These are phyloP conservation scores for Anthophora plumipes DNA, from an alignment of 2,888 invertebrate species.

Conservation along the genomic window DNA sequence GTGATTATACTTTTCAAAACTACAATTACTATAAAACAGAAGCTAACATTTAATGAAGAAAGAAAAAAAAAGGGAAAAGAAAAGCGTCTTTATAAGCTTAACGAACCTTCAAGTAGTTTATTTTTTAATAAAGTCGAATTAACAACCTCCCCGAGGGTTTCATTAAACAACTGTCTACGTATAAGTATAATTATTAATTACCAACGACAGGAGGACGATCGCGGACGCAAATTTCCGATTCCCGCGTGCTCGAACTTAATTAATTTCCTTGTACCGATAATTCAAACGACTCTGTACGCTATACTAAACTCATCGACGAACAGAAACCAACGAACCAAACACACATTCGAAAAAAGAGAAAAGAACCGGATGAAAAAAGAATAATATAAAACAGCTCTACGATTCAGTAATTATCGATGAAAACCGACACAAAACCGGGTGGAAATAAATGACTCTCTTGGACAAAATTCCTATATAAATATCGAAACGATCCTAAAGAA, in stretches of 20 bases:
- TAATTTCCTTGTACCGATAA: conserved; percentile 46
- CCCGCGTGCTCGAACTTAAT: conserved; percentile 18
- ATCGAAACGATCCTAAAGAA: conserved; percentile 25
- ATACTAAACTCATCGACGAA: neutral
- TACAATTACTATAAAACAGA: too few relatives aligned
- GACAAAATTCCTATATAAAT: conserved; percentile 65
- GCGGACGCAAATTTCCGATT: conserved; percentile 28
- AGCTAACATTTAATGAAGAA: too few relatives aligned
- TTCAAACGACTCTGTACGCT: conserved; percentile 36
- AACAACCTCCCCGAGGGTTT: neutral
- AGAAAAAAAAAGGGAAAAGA: too few relatives aligned
- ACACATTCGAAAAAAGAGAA: too few relatives aligned
- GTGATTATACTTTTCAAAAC: too few relatives aligned
- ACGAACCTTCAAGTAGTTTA: neutral
- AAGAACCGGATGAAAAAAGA: neutral
- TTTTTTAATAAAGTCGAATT: neutral
- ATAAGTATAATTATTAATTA: conserved; percentile 27
- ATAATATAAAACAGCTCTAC: neutral
- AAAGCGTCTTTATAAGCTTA: too few relatives aligned
- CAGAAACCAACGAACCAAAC: neutral
- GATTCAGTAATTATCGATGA: conserved; percentile 11
- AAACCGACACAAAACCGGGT: conserved; percentile 13
- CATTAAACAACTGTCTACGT: conserved; percentile 1
- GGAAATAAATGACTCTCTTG: conserved; percentile 39
- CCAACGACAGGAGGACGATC: neutral